Base-by-base conservation (phyloP, 2,797 vertebrate genomes). In the Notolepis coatsorum region DNA sequence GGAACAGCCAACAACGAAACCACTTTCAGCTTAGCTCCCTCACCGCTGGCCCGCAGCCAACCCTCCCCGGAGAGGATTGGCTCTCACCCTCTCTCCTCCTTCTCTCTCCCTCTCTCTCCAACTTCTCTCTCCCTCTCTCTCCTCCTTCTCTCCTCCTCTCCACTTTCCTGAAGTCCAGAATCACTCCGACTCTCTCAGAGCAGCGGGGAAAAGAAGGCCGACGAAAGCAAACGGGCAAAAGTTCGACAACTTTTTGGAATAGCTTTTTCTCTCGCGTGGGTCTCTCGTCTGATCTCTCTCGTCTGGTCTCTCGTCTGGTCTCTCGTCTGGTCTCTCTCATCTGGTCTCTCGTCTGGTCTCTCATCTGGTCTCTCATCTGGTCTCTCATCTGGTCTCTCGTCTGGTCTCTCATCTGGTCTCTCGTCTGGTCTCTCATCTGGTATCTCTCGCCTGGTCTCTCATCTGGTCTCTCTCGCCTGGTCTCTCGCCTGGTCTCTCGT, bases 1-100 rank as follows among this genome's bases (percentile, higher is more conserved):
- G 82, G 56, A 80, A 76, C 63, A 80, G 82, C 79, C 83, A 82
- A 89, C 87, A 90, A 89, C 88, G 79, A 87, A 85, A 85, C 61
- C 84, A 81, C 89, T 88, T 73, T 85, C 47, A 81, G 84, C 77
- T 77, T 66, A 70, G 83, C 89, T 89, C 75, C 85, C 88, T 81
- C 81, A 61, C 88, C 82, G 83, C n/a, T 77, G 90, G 92, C 89
- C 49, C 5, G 7, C 45, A 2, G 86, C 90, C 90, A 90, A 77
- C 4, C 61, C 73, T 58, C 76, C 85, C 70, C 83, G 67, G 75
- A 79, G 79, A 86, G 87, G 90, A 88, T 70, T 92, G 91, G 89
- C 64, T 67, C 50, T n/a, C n/a, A n/a, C n/a, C n/a, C n/a, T n/a
- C n/a, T n/a, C 45, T 43, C 43, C 53, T 56, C 30, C 58, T 47